phyloP scores from a whole-genome alignment of 2,797 vertebrate species.

The Pachyuromys duprasi region DNA sequence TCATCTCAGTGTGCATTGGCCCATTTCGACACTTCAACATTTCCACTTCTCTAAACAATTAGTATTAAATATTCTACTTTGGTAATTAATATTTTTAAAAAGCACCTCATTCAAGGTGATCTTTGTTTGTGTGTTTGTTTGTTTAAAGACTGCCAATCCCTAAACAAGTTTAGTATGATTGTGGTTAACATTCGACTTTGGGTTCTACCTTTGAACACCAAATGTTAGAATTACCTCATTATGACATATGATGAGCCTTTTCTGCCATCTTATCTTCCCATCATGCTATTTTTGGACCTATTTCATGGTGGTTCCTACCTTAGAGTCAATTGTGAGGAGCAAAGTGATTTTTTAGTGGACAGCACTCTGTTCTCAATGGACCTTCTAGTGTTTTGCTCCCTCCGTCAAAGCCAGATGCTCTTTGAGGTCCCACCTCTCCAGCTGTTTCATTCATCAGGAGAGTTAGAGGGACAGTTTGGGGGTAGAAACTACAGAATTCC shows the following conservation, averaged over 20 bases:
- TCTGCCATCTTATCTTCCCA: conserved; percentile 72
- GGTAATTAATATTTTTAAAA: conserved; percentile 26
- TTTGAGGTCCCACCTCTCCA: not conserved
- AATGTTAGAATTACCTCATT: conserved; percentile 67
- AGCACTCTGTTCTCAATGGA: conserved; percentile 66
- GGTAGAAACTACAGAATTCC: conserved; percentile 13
- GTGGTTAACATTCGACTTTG: not conserved
- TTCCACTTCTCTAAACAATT: conserved; percentile 64
- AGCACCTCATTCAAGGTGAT: conserved; percentile 15
- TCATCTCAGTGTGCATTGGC: conserved; percentile 60
- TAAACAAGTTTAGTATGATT: conserved; percentile 1
- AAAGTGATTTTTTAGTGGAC: conserved; percentile 69
- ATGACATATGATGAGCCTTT: conserved; percentile 65
- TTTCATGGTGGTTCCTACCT: not conserved
- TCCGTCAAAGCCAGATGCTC: not conserved
- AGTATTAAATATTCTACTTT: conserved; percentile 55
- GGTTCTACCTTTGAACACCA: not conserved
- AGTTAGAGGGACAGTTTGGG: not conserved
- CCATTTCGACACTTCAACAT: conserved; percentile 73
- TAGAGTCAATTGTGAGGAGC: conserved; percentile 41
- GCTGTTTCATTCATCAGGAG: not conserved
- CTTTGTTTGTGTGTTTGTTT: not conserved
- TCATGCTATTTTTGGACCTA: conserved; percentile 55
- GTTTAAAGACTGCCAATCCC: not conserved
- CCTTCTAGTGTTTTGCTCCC: not conserved